Evolutionary conservation across 2,797 vertebrate genomes (phyloP), one percentile per base, ranked within the genome.

Genomic region (Rhabdophis nuchalis): DNA sequence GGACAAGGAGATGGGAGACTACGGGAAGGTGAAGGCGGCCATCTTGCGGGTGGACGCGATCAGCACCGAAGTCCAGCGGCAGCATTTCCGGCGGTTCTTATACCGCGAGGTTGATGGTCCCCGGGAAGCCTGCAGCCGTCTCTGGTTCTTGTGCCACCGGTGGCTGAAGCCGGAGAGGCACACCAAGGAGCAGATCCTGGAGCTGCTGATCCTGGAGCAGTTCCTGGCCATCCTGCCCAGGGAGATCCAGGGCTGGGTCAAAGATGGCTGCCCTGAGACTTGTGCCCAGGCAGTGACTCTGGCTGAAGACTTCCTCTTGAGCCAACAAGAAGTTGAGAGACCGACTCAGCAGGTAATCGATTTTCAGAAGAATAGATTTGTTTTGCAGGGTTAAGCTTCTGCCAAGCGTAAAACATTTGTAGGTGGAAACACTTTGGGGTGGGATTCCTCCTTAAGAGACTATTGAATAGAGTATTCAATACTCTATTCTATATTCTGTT

Each of bases 151-250:
- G 7, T 97, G 96, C 90, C 96, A 96, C 1, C 96, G 96, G 72
- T 97, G 96, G 96, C 90, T 97, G 94, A 89, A 96, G 41, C 96
- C 96, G 0, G 96, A 97, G 93, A 90, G 96, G n/a, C 96, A 97
- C 92, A 95, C 96, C 88, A 97, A 97, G 89, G 96, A 96, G 57
- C 96, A 97, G 93, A 97, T 97, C 64, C 91, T 97, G 88, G 96
- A 97, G 91, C 92, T 97, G 5, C 64, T 97, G 87, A 95, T 97
- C 50, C 92, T 97, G 88, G 96, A 96, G 93, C 96, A 97, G 89
- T 97, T 97, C 93, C 87, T 97, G 90, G 93, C 93, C 92, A 96
- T 97, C 89, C 89, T 97, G 9, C 96, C 96, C 0, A 85, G 87
- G 1, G 95, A 97, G 32, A 61, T 88, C 56, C 92, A 91, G 86